Conservation (phyloP, 2,113 vertebrate genomes). For the Typhlomys cinereus region DNA sequence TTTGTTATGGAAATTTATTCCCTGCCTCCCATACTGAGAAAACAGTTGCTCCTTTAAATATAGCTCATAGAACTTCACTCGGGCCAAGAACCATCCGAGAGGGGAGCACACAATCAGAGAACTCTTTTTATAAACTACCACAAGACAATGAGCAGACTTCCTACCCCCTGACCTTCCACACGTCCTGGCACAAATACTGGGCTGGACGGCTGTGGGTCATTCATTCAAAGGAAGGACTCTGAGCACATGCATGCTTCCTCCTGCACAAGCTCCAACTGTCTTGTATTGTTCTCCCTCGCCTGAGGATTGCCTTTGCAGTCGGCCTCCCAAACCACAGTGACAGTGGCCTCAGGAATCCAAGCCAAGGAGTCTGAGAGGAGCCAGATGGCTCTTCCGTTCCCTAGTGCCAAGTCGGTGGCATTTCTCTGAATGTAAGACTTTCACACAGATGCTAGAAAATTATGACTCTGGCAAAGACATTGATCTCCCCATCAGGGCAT, state of each 20-base stretch:
- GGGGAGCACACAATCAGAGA: background rate
- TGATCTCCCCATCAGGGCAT: background rate
- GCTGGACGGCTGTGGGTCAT: background rate
- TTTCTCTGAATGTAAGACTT: constrained; percentile 40
- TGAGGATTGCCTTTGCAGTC: background rate
- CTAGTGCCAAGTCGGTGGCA: background rate
- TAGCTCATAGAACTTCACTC: background rate
- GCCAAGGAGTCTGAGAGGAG: background rate
- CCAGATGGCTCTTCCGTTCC: constrained; percentile 45
- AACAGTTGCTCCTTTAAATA: constrained; percentile 52
- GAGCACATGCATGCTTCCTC: background rate
- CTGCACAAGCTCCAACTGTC: background rate
- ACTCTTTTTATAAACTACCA: background rate
- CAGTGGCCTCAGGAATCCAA: constrained; percentile 11
- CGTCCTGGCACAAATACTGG: background rate
- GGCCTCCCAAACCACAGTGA: background rate
- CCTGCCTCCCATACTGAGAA: constrained; percentile 10
- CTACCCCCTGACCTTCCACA: background rate
- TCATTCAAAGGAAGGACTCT: background rate
- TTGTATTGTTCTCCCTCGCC: background rate
- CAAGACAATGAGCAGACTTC: constrained; percentile 47
- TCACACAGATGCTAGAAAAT: constrained; percentile 49
- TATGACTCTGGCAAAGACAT: constrained; percentile 30
- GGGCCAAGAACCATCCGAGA: background rate
- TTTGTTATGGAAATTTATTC: constrained; percentile 2